These are phyloP conservation scores for Otus scops DNA, from an alignment of 2,797 vertebrate genomes.

Conservation along the genomic window DNA sequence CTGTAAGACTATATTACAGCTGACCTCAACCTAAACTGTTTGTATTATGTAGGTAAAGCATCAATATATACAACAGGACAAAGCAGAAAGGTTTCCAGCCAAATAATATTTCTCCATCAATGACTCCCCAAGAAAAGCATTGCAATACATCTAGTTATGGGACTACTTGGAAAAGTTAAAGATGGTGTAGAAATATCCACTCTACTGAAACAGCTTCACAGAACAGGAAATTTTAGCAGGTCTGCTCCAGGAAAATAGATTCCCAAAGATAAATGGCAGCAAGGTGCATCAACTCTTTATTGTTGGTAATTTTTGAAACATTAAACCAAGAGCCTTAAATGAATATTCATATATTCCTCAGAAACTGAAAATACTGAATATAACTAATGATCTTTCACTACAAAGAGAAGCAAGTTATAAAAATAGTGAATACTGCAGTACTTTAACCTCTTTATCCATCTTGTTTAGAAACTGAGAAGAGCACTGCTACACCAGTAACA, in stretches of 20 bases:
- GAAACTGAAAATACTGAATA: neutral
- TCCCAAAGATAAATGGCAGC: neutral
- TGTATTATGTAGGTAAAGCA: neutral
- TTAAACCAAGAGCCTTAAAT: neutral
- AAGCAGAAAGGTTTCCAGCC: neutral
- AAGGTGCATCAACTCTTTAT: neutral
- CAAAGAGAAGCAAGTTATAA: neutral
- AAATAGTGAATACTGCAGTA: neutral
- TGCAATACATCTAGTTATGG: neutral
- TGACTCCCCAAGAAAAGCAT: neutral
- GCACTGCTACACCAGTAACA: neutral
- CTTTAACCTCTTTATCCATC: neutral
- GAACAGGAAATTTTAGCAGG: neutral
- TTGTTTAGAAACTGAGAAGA: neutral
- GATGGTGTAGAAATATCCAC: neutral
- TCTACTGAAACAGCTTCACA: neutral
- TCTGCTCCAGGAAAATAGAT: neutral
- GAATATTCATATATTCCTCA: neutral
- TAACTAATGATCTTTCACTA: neutral
- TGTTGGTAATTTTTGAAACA: neutral
- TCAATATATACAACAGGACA: neutral
- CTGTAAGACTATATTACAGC: neutral
- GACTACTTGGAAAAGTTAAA: neutral
- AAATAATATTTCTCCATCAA: neutral
- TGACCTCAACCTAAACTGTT: neutral